Evolutionary conservation across 2,888 invertebrate species (phyloP).

Genomic region (Oasisia sp.): DNA sequence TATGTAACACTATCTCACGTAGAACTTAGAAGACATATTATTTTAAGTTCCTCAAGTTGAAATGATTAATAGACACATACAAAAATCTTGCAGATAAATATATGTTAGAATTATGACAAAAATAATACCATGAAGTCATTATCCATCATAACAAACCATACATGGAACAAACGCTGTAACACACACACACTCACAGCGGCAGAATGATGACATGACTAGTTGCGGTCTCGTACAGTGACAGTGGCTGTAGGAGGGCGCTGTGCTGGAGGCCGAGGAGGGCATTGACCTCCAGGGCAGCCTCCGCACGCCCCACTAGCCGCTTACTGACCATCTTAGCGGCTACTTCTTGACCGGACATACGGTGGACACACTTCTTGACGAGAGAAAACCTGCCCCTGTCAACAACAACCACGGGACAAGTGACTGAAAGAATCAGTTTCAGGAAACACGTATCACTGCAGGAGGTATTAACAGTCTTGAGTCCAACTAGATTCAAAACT

Average conservation of each 20-base stretch:
- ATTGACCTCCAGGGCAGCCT: slow-evolving; percentile 78
- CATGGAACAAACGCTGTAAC: not conserved
- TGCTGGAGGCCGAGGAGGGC: slow-evolving; percentile 78
- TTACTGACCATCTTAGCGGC: slow-evolving; percentile 80
- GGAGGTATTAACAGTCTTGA: no score
- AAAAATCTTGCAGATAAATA: not conserved
- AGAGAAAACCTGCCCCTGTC: slow-evolving; percentile 78
- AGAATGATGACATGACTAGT: slow-evolving; percentile 79
- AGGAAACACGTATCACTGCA: not conserved
- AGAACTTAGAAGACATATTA: not conserved
- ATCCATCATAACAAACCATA: no score
- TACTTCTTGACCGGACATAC: slow-evolving; percentile 77
- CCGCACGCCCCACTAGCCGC: slow-evolving; percentile 73
- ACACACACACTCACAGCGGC: slow-evolving; percentile 73
- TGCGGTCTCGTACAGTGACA: slow-evolving; percentile 81
- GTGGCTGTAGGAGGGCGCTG: slow-evolving; percentile 77
- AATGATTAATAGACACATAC: not conserved
- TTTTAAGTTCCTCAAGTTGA: not conserved
- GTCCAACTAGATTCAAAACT: no score
- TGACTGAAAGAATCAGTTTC: not conserved
- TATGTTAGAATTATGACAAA: not conserved
- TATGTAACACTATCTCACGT: not conserved
- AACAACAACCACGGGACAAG: not conserved
- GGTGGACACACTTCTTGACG: slow-evolving; percentile 78
- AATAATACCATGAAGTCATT: no score